Base-by-base conservation (phyloP, 2,888 invertebrate genomes). In the Calliopum simillimum region DNA sequence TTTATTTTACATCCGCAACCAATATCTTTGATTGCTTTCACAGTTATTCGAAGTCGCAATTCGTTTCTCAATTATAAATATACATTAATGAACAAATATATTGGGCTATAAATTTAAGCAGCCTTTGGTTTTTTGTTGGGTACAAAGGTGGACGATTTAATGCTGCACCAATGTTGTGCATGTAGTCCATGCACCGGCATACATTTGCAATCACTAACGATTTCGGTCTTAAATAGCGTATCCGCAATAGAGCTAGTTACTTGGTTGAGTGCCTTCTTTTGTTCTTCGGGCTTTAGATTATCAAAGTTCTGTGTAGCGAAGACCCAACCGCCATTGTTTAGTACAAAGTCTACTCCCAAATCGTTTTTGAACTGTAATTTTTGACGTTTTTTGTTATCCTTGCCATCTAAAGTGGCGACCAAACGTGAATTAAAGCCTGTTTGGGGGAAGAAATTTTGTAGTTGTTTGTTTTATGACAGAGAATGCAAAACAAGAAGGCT, bases 261-360 rank as follows among this genome's bases (percentile, higher is more conserved):
- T 67, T 83, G 80, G 43, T 74, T 79, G 0, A 83, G 67, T 2
- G 80, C 80, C 19, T 81, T 80, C 73, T 81, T 84, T 49, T 82
- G 81, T 23, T 85, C 82, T 0, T 76, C 75, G 1, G 76, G 67
- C 21, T 80, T 80, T 3, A 82, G 56, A 51, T 79, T 77, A 3
- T 83, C 79, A 67, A 82, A 85, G 73, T 82, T 80, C 64, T 84
- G 80, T 2, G 83, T 79, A n/a, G 81, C 76, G 70, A 86, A 86
- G 44, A 84, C 81, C 82, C 85, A 86, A 4, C 86, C 86, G 4
- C 84, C 81, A 63, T 81, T 82, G 12, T 81, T 85, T 70, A 91
- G 87, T 12, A 91, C 89, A 76, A 92, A 90, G 71, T 90, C 90
- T 46, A 90, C 88, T 84, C 94, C 95, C 77, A 89, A 88, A 79